These are phyloP conservation scores for Hephaestus fuliginosus DNA, from an alignment of 2,797 vertebrate species.

Conservation along the genomic window DNA sequence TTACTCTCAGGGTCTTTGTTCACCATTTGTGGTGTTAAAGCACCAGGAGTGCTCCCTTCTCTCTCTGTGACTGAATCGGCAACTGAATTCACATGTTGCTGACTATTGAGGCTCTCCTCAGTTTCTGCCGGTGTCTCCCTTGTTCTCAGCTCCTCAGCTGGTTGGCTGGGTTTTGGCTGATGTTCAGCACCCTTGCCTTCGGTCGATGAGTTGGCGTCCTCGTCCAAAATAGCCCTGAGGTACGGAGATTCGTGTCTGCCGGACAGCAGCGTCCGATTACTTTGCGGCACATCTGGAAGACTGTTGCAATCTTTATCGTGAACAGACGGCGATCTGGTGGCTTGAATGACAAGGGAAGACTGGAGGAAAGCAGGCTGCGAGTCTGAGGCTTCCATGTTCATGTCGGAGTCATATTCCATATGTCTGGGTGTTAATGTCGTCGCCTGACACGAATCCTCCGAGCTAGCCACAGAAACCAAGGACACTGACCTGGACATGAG, in stretches of 20 bases:
- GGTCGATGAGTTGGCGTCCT: constrained; percentile 88
- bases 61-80: constrained; percentile 73
- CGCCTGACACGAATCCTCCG: constrained; percentile 95
- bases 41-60: constrained; percentile 78
- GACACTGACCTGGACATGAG: constrained; percentile 94
- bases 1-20: constrained; percentile 80
- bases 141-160: constrained; percentile 83
- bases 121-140: constrained; percentile 79
- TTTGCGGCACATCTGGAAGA: constrained; percentile 88
- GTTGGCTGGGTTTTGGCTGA: constrained; percentile 84
- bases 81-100: constrained; percentile 78
- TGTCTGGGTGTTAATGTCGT: constrained; percentile 90
- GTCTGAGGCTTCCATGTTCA: constrained; percentile 92
- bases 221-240: constrained; percentile 91
- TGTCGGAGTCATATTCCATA: constrained; percentile 93
- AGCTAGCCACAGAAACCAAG: constrained; percentile 94
- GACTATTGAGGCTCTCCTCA: constrained; percentile 78
- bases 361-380: constrained; percentile 94
- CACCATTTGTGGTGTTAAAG: constrained; percentile 69
- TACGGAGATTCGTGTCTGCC: constrained; percentile 88
- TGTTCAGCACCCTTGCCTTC: constrained; percentile 87
- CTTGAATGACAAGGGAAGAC: constrained; percentile 89
- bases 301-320: constrained; percentile 89
- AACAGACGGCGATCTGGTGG: constrained; percentile 92
- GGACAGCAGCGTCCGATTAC: constrained; percentile 80